Base-by-base conservation (phyloP, 2,888 invertebrate species). In the Himalopsyche tibetana region DNA sequence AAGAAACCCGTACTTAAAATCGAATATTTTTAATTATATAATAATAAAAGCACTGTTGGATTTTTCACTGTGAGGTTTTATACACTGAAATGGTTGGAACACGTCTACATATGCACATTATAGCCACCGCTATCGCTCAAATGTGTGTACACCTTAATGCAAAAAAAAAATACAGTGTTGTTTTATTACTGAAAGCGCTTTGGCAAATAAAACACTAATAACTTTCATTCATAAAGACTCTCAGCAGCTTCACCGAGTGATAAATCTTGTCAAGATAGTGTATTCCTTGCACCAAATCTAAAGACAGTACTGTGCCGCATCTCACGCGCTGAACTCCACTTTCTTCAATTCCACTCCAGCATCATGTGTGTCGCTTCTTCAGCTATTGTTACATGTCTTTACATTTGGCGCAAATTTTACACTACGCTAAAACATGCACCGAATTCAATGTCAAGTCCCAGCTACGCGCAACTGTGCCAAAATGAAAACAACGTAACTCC, bases 281-380 rank as follows among this genome's bases (percentile, higher is more conserved):
- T 63, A 63, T 63, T 8, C 63, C 9, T 63, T 63, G 63, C 28
- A 9, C 63, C 63, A 63, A 63, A 63, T 63, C 28, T 63, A 63
- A 63, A 63, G 63, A 63, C 51, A 51, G 5, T 51, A 51, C 8
- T 63, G 63, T 63, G 19, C 4, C 63, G 63, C 63, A 63, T 63
- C 15, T 63, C 63, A 63, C 63, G 63, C 63, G 63, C 63, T 63
- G 63, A 63, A 3, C 63, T 19, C 63, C 63, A 63, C 63, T 63
- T 63, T 63, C 63, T 63, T 63, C 63, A 19, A 28, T 19, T 63
- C 19, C 63, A 63, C 63, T 63, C 63, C 63, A 63, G 63, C 63
- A 63, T 63, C 63, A 63, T 63, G 63, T 63, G 63, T 63, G 63
- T 63, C 63, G 63, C 63, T 63, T 63, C 63, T 63, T 28, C 63